These are phyloP conservation scores for Epizoanthus rinbou DNA, from an alignment of 92 coral and sea anemone genomes.

Conservation along the genomic window DNA sequence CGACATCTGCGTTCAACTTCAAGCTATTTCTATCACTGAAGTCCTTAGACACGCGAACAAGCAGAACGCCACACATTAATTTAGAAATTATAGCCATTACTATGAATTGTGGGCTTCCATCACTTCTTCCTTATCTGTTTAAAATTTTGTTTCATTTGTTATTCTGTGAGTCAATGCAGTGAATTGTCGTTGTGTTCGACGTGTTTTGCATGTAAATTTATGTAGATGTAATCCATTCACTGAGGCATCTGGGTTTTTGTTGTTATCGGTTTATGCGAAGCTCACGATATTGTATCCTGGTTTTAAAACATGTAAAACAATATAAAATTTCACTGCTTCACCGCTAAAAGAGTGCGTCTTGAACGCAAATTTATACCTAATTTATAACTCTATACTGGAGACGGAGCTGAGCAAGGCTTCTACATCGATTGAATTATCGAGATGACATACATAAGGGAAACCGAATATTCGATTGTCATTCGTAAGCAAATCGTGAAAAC, in stretches of 20 bases:
- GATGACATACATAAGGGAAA: no score
- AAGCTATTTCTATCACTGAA: neutral
- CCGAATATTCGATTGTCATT: neutral
- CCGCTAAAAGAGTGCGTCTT: neutral
- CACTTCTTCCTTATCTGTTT: neutral
- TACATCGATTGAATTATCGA: no score
- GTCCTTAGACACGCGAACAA: constrained; percentile 2
- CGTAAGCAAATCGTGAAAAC: neutral
- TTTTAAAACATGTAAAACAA: neutral
- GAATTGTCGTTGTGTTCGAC: constrained; percentile 5
- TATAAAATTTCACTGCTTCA: neutral
- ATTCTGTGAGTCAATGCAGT: neutral
- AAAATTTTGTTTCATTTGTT: neutral
- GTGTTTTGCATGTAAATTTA: constrained; percentile 34
- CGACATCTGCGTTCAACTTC: constrained; percentile 1
- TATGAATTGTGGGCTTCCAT: neutral
- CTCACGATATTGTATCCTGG: constrained; percentile 38
- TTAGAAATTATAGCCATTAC: neutral
- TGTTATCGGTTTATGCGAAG: constrained; percentile 12
- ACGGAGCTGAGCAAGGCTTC: neutral
- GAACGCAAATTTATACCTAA: neutral
- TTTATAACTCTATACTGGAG: neutral
- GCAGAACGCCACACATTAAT: neutral
- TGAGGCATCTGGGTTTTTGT: constrained; percentile 25
- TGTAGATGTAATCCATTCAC: neutral